phyloP scores from a whole-genome alignment of 2,797 vertebrate genomes.

The Chloroceryle inda region DNA sequence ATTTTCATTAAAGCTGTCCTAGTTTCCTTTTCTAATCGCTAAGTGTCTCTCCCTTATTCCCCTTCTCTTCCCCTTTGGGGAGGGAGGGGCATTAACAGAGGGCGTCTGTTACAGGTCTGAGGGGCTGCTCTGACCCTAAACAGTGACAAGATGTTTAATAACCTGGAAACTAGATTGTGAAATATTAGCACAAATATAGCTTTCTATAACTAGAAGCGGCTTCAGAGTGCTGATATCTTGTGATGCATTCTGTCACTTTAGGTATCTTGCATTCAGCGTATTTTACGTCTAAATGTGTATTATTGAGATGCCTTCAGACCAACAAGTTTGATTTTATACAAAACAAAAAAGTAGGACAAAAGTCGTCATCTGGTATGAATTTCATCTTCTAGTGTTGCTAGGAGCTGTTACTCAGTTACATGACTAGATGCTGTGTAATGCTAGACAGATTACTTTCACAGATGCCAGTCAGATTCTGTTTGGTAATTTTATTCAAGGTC shows the following conservation, averaged over 20 bases:
- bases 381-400: neutral
- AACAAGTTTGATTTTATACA: neutral
- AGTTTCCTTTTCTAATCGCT: too few species aligned
- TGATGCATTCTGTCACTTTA: neutral
- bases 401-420: neutral
- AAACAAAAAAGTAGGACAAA: neutral
- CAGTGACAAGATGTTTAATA: neutral
- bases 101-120: too few species aligned
- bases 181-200: neutral
- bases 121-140: too few species aligned
- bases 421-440: neutral
- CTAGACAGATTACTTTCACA: neutral
- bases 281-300: neutral
- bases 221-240: neutral
- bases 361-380: neutral
- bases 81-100: too few species aligned
- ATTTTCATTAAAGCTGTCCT: too few species aligned
- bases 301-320: neutral
- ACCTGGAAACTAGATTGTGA: neutral
- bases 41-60: too few species aligned
- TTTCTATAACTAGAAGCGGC: neutral
- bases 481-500: neutral
- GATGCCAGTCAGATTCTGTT: neutral
- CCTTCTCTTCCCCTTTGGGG: too few species aligned
- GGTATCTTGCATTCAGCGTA: neutral